Conservation (phyloP, 2,888 invertebrate genomes). For the Microplitis deprimator region DNA sequence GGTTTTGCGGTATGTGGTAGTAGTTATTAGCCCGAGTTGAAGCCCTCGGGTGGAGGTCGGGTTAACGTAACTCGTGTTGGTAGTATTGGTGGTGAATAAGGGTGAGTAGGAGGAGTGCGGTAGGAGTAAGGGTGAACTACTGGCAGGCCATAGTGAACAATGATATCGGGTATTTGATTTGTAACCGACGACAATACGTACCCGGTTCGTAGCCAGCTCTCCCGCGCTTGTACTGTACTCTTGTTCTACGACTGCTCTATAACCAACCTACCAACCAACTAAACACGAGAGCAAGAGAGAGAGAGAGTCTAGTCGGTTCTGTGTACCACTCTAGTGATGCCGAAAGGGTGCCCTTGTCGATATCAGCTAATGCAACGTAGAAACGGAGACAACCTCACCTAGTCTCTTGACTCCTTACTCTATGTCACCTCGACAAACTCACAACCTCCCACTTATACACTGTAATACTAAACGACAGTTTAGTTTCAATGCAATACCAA, state of each 20-base stretch:
- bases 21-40: constrained; percentile 11
- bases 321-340: constrained; percentile 27
- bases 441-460: constrained; percentile 21
- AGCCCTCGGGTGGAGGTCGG: neutral
- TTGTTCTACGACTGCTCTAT: constrained; percentile 16
- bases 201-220: constrained; percentile 50
- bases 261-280: constrained; percentile 25
- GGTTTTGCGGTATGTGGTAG: neutral
- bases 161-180: constrained; percentile 72
- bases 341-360: constrained; percentile 52
- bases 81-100: constrained; percentile 5
- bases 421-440: constrained; percentile 31
- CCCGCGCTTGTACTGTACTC: constrained; percentile 40
- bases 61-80: neutral
- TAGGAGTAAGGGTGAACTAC: constrained; percentile 34
- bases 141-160: constrained; percentile 63
- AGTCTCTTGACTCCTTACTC: constrained; percentile 38
- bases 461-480: neutral
- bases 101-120: neutral
- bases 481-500: neutral
- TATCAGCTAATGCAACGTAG: constrained; percentile 52
- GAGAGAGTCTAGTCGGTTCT: constrained; percentile 10
- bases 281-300: neutral
- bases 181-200: constrained; percentile 70
- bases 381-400: constrained; percentile 43